Percentiles rank a stretch among this genome's conserved stretches.
phyloP scores from a whole-genome alignment of 2,888 invertebrate species.

The Cheiracanthium punctorium region DNA sequence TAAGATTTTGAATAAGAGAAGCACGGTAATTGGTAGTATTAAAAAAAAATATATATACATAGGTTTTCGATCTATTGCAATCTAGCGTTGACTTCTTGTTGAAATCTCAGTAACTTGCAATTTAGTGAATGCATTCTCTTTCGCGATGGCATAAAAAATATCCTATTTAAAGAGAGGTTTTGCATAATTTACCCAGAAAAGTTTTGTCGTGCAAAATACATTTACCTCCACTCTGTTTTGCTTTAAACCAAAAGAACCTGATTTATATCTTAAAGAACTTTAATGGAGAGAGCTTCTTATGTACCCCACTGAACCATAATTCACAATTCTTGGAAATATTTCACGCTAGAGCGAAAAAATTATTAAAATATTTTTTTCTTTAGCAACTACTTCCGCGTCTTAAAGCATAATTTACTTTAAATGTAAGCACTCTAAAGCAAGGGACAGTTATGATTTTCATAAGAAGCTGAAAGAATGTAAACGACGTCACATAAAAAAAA shows the following conservation, averaged over 20 bases:
- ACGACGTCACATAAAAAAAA: background rate
- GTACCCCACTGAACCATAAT: background rate
- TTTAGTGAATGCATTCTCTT: background rate
- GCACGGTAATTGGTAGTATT: too few relatives aligned
- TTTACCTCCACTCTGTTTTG: background rate
- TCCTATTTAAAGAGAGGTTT: background rate
- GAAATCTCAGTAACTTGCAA: too few relatives aligned
- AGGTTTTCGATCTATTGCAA: too few relatives aligned
- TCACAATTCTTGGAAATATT: background rate
- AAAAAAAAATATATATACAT: too few relatives aligned
- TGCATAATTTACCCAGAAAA: background rate
- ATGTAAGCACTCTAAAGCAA: background rate
- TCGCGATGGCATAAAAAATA: background rate
- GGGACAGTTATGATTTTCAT: background rate
- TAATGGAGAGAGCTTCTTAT: background rate
- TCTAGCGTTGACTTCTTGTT: too few relatives aligned
- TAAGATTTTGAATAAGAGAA: too few relatives aligned
- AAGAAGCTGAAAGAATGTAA: constrained; percentile 4
- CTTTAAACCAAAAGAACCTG: background rate
- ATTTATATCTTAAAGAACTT: constrained; percentile 2
- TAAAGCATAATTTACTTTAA: constrained; percentile 4
- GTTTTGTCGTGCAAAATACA: background rate
- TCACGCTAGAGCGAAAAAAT: background rate
- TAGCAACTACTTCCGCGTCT: background rate
- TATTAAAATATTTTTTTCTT: background rate